Conservation (phyloP, 1,140 invertebrate species). For the Pseudoatta argentina region DNA sequence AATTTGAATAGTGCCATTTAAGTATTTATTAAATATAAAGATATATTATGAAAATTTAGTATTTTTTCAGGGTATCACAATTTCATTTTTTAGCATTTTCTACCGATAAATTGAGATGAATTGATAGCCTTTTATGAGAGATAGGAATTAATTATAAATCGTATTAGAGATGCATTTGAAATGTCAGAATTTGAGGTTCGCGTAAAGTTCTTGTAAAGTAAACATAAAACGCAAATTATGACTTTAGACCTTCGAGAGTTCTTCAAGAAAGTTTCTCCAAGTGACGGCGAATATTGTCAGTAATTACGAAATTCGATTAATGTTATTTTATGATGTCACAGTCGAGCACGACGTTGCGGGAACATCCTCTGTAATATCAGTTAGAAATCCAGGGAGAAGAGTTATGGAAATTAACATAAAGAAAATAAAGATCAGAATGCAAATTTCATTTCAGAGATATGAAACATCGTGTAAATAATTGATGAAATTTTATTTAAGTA, state of each 20-base stretch:
- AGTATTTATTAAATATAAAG: too few species aligned
- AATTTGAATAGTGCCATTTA: too few species aligned
- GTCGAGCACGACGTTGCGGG: slow-evolving; percentile 6
- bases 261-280: slow-evolving; percentile 12
- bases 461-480: not conserved
- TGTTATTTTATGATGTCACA: slow-evolving; percentile 15
- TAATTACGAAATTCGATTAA: slow-evolving; percentile 46
- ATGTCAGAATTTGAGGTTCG: slow-evolving; percentile 14
- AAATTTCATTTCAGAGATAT: not conserved
- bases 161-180: not conserved
- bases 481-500: slow-evolving; percentile 6
- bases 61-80: too few species aligned
- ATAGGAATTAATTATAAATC: slow-evolving; percentile 36
- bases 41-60: too few species aligned
- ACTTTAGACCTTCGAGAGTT: slow-evolving; percentile 27
- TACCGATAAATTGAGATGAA: not conserved
- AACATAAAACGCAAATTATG: slow-evolving; percentile 28
- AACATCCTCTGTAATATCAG: slow-evolving; percentile 14
- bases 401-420: not conserved
- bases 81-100: not conserved
- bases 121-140: slow-evolving; percentile 1
- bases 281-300: slow-evolving; percentile 21
- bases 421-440: not conserved
- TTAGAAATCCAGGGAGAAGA: not conserved
- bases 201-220: slow-evolving; percentile 15